phyloP scores from a whole-genome alignment of 2,888 invertebrate species.

The Maniola hyperantus region DNA sequence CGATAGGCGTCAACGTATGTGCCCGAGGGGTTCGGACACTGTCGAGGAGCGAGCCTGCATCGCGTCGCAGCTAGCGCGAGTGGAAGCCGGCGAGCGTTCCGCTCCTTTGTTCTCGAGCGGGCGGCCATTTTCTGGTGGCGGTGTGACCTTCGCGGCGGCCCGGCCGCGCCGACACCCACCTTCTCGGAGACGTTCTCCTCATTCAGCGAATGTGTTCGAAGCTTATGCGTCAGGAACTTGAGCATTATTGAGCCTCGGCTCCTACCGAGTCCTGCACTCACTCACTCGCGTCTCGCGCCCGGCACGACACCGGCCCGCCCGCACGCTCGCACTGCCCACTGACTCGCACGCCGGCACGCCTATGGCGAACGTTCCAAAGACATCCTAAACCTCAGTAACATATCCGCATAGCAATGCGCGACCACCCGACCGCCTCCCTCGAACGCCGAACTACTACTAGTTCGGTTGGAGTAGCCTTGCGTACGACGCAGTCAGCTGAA shows the following conservation, averaged over 20 bases:
- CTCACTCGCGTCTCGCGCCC: constrained; percentile 48
- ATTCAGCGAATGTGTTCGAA: constrained; percentile 93
- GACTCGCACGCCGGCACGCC: constrained; percentile 50
- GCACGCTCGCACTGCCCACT: constrained; percentile 45
- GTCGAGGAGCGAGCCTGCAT: not conserved
- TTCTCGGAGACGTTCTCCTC: constrained; percentile 90
- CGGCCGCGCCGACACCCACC: constrained; percentile 81
- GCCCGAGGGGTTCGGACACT: too few relatives aligned
- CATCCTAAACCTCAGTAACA: constrained; percentile 69
- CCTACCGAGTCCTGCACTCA: constrained; percentile 64
- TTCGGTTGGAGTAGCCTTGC: constrained; percentile 73
- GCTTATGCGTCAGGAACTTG: constrained; percentile 92
- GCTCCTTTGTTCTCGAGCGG: constrained; percentile 84
- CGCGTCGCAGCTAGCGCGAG: constrained; percentile 20
- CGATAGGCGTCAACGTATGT: not conserved
- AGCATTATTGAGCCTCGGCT: constrained; percentile 87
- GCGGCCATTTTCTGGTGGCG: constrained; percentile 70
- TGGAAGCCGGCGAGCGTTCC: constrained; percentile 58
- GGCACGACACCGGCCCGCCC: constrained; percentile 35
- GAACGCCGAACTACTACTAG: constrained; percentile 75
- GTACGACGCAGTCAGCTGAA: constrained; percentile 83
- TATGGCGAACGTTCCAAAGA: constrained; percentile 69
- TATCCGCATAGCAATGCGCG: constrained; percentile 61
- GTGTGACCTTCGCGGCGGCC: constrained; percentile 49
- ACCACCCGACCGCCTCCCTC: constrained; percentile 59